A percentile compares a stretch with the other conserved stretches of the same genome.
phyloP scores from a whole-genome alignment of 2,113 vertebrate genomes.

The Gila orcuttii region DNA sequence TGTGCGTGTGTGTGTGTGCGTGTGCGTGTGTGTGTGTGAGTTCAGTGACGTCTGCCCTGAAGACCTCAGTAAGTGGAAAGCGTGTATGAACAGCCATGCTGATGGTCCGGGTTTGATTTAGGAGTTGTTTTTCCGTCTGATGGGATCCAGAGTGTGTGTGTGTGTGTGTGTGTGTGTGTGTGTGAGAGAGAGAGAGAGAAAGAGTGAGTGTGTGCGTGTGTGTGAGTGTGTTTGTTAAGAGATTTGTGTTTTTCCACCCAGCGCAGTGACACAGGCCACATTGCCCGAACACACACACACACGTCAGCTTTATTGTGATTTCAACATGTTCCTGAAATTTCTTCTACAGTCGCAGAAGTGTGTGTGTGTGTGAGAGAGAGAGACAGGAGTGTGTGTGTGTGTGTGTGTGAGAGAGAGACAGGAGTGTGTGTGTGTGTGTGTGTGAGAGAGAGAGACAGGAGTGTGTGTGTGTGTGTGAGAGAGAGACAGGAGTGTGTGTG shows the following conservation, averaged over 20 bases:
- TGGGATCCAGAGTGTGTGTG: slow-evolving; percentile 61
- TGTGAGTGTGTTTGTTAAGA: slow-evolving; percentile 20
- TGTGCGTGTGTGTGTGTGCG: neutral
- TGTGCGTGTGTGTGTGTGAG: neutral
- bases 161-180: no score
- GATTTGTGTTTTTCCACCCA: slow-evolving; percentile 4
- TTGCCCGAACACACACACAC: slow-evolving; percentile 15
- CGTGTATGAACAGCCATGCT: slow-evolving; percentile 63
- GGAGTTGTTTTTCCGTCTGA: slow-evolving; percentile 72
- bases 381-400: no score
- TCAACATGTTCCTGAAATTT: neutral
- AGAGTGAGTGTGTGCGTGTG: no score
- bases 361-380: no score
- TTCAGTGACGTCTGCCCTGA: slow-evolving; percentile 35
- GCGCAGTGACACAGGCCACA: slow-evolving; percentile 29
- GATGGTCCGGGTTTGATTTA: slow-evolving; percentile 75
- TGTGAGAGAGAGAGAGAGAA: no score
- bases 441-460: no score
- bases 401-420: no score
- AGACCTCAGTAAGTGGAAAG: slow-evolving; percentile 56
- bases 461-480: no score
- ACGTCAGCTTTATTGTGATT: slow-evolving; percentile 17
- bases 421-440: no score
- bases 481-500: no score
- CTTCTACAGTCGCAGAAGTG: no score